These are phyloP conservation scores for Trochalopteron elliotii DNA, from an alignment of 2,113 vertebrate species.

Conservation along the genomic window DNA sequence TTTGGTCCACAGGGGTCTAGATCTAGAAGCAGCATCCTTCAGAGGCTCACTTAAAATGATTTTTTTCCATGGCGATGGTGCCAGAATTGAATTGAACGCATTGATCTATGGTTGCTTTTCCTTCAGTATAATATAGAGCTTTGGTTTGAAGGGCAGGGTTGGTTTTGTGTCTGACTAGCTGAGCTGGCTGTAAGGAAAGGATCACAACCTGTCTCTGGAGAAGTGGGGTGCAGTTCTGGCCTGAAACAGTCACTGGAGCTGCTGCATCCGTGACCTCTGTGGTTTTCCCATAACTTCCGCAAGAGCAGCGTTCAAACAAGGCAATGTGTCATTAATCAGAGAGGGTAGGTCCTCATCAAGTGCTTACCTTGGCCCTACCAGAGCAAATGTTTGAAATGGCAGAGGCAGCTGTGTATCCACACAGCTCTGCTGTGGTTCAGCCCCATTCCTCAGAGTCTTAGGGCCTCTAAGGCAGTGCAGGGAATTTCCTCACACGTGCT, in stretches of 20 bases:
- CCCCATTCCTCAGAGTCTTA: neutral
- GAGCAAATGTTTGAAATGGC: neutral
- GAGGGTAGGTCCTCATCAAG: neutral
- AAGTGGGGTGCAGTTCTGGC: neutral
- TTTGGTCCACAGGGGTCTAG: neutral
- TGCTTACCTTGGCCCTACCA: neutral
- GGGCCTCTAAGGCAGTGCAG: rapidly evolving
- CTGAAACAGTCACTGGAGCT: neutral
- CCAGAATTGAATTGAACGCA: neutral
- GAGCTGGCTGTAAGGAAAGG: neutral
- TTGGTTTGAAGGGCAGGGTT: neutral
- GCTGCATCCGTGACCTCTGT: neutral
- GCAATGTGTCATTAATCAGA: neutral
- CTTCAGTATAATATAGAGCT: neutral
- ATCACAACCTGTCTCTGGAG: neutral
- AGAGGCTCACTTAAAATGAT: neutral
- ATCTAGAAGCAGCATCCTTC: neutral
- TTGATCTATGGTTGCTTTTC: neutral
- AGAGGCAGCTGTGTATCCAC: neutral
- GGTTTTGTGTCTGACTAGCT: neutral
- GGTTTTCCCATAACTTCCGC: neutral
- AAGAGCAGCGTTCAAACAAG: neutral
- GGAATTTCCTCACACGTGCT: rapidly evolving
- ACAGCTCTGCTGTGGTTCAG: neutral
- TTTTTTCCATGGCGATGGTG: neutral